Evolutionary conservation across 1,140 invertebrate species (phyloP).

Genomic region (Philotrypesis tridentata): DNA sequence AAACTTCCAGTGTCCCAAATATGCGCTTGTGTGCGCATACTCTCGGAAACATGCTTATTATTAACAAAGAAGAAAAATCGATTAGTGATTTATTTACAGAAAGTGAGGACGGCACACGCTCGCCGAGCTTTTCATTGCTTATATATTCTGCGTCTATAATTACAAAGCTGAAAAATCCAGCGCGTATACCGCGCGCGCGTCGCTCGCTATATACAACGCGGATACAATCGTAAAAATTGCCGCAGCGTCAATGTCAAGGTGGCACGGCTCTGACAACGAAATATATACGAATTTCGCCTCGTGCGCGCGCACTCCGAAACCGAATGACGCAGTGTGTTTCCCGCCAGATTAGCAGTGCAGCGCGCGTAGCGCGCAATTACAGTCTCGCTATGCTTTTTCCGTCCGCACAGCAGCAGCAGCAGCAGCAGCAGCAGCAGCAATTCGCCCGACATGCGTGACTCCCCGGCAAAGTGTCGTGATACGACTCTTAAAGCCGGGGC

Average conservation of each 20-base stretch:
- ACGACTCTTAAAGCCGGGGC: not conserved
- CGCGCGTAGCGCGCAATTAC: constrained; percentile 36
- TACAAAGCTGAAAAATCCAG: not conserved
- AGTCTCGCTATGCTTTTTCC: constrained; percentile 30
- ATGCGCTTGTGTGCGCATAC: not conserved
- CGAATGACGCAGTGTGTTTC: constrained; percentile 32
- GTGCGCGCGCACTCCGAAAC: constrained; percentile 39
- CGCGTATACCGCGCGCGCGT: too few relatives aligned
- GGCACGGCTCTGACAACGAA: too few relatives aligned
- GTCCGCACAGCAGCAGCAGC: not conserved
- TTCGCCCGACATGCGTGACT: not conserved
- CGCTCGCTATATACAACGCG: too few relatives aligned
- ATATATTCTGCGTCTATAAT: not conserved
- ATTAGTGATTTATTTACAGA: not conserved
- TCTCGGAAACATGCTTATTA: not conserved
- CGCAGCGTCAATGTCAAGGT: not conserved
- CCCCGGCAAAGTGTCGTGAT: not conserved
- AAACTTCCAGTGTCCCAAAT: constrained; percentile 10
- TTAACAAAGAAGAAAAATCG: not conserved
- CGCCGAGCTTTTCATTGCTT: too few relatives aligned
- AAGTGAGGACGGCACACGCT: not conserved
- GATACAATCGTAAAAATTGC: not conserved
- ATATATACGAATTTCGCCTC: not conserved
- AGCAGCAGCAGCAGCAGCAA: too few relatives aligned
- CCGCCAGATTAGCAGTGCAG: constrained; percentile 49